phyloP scores from a whole-genome alignment of 2,888 invertebrate genomes.

The Tetheella fluctuosa region DNA sequence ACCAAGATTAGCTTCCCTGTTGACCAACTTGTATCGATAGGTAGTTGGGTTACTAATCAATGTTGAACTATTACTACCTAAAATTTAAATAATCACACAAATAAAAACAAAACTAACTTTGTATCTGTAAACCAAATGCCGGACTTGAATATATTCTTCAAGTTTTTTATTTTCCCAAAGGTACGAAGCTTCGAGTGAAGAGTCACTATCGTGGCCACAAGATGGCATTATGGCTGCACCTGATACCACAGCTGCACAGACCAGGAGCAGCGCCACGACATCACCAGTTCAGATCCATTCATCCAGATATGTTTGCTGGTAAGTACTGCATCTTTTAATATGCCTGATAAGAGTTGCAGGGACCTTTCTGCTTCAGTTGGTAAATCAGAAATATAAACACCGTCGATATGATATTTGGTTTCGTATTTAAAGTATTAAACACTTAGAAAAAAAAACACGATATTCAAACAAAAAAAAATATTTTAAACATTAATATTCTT shows the following conservation, averaged over 20 bases:
- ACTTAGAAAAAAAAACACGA: no score
- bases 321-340: constrained; percentile 19
- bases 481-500: no score
- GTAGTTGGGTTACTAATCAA: background rate
- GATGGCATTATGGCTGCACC: constrained; percentile 94
- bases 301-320: constrained; percentile 91
- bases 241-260: constrained; percentile 93
- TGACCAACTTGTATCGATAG: background rate
- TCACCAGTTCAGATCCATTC: constrained; percentile 88
- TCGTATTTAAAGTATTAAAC: background rate
- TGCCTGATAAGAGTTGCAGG: no score
- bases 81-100: background rate
- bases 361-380: background rate
- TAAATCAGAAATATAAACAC: no score
- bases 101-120: background rate
- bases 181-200: constrained; percentile 88
- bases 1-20: background rate
- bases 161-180: constrained; percentile 55
- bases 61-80: no score
- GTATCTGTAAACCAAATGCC: background rate
- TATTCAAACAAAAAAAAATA: no score
- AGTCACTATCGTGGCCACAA: constrained; percentile 95
- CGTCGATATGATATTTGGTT: no score
- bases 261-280: constrained; percentile 87
- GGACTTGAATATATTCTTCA: background rate